Percentiles rank a stretch among this genome's conserved stretches.
These are phyloP conservation scores for Laticauda colubrina DNA, from an alignment of 2,113 vertebrate species.

Conservation along the genomic window DNA sequence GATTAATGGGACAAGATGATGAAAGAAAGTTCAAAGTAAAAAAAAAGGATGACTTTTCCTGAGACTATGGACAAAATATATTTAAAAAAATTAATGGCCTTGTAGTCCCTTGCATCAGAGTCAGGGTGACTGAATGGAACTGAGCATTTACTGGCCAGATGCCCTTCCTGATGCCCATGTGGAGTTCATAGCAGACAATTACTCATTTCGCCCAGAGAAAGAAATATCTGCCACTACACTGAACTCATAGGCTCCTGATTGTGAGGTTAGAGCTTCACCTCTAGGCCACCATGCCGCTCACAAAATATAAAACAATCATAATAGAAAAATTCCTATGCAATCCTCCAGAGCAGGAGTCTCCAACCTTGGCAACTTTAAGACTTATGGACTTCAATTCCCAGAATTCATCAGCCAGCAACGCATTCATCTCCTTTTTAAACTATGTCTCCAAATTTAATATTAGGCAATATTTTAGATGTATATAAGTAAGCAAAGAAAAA, in stretches of 20 bases:
- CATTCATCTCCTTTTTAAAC: not conserved
- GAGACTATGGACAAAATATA: not conserved
- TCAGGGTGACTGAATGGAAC: not conserved
- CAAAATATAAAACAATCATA: not conserved
- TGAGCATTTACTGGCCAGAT: not conserved
- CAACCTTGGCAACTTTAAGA: no score
- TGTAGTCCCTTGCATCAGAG: not conserved
- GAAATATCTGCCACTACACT: not conserved
- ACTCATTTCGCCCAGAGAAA: not conserved
- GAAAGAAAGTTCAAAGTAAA: not conserved
- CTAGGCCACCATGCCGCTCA: not conserved
- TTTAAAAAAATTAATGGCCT: not conserved
- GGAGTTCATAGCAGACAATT: not conserved
- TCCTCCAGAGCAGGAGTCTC: not conserved
- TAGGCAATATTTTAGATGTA: not conserved
- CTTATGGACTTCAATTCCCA: no score
- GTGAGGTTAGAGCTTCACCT: not conserved
- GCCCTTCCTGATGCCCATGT: not conserved
- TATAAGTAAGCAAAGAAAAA: not conserved
- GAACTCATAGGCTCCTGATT: not conserved
- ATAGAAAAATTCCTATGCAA: not conserved
- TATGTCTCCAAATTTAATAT: not conserved
- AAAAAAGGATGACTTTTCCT: not conserved
- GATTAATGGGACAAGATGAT: not conserved
- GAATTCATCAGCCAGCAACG: no score